Evolutionary conservation across 2,888 invertebrate species (phyloP), one percentile per base, ranked within the genome.

Genomic region (Amaurobius ferox): DNA sequence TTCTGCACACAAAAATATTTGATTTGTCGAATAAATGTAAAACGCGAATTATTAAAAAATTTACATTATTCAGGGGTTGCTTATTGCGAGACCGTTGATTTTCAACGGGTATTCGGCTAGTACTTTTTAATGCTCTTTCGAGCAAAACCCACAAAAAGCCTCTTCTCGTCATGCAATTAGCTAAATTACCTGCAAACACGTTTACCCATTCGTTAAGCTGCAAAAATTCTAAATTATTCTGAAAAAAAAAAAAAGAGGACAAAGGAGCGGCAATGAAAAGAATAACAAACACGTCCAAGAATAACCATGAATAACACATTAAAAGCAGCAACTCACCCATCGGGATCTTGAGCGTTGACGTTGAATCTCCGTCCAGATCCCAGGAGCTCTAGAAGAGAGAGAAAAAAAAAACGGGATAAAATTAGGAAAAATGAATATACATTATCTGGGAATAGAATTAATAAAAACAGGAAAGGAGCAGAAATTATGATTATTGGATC

Each of bases 311-410:
- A 76, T 81, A 70, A 71, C 29, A 35, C 76, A 76, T 81, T 74
- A n/a, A n/a, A n/a, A 76, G 74, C 71, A 35, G 67, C 19, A 26
- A 87, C 87, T 81, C 55, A 87, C 87, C 87, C 87, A 73, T 87
- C 87, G 26, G 67, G 74, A 55, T 87, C 87, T 61, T 87, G 87
- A 19, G 78, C 81, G 30, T 87, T 87, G 7, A 87, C 61, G 64
- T 87, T 87, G 67, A 87, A 72, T 73, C 67, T 64, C 39, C 68
- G 71, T 11, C 81, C 81, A 23, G 80, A 64, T 77, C 87, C 87
- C 77, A 87, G 62, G 48, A 87, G 78, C 61, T 87, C 87, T 87
- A 30, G 0, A 79, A 86, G 29, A 73, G 40, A 79, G 19, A 55
- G 6, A 30, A 40, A 71, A 39, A 70, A 79, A 55, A 55, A 6